Base-by-base conservation (phyloP, 92 coral and sea anemone species). In the Montipora capitata region DNA sequence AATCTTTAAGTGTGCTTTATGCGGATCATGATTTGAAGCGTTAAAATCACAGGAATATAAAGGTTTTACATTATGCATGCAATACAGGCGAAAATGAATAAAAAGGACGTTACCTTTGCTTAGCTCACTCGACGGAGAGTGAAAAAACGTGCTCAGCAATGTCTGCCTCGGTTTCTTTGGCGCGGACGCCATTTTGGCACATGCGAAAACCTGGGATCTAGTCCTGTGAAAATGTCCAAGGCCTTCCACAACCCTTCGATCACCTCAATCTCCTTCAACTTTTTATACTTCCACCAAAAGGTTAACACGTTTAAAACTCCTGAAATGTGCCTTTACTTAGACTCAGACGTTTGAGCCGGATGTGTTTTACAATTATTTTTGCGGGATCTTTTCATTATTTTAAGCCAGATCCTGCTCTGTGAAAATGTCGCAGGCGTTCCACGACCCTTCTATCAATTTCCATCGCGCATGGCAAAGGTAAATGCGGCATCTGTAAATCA, bases 321-420 rank as follows among this genome's bases (percentile, higher is more conserved):
- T 49, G 61, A 80, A 80, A 43, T 49, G 7, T 17, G 85, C 74
- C 85, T 80, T 80, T 80, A 63, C 74, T 80, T 80, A 35, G 83
- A 54, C 83, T 79, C 56, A 79, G 83, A 79, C 83, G 83, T 64
- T 80, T 80, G 52, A 48, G 52, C 10, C 52, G 52, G 52, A 48
- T 48, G 52, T 0, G 35, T 48, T 48, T 48, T 80, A 40, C 85
- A 80, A 80, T 80, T 80, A 64, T 57, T 80, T 64, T 80, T 80
- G 85, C 76, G 85, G 84, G 85, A 80, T 80, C 45, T 80, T 80
- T 63, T 80, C 39, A 80, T 80, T 80, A 77, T 77, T 80, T 80
- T 80, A 80, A 80, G 85, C 85, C 58, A 76, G 85, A 81, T 81
- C 49, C 85, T 81, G 76, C 66, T 81, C 85, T 81, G 85, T 81